These are phyloP conservation scores for Scaeva pyrastri DNA, from an alignment of 2,888 invertebrate species.

Conservation along the genomic window DNA sequence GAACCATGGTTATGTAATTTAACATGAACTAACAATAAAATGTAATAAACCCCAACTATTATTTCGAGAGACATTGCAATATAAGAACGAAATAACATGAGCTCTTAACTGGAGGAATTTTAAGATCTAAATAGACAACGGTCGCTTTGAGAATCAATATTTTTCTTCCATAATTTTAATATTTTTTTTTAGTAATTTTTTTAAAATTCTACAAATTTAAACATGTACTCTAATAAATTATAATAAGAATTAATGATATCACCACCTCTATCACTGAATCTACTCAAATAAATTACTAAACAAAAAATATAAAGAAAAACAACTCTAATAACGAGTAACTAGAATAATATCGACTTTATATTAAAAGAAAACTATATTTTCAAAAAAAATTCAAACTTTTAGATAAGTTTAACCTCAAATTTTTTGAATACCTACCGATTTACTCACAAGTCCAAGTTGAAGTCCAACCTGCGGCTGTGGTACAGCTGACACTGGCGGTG, in stretches of 20 bases:
- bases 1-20: too few species aligned
- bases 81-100: too few species aligned
- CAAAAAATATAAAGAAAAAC: neutral
- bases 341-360: neutral
- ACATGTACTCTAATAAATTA: neutral
- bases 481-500: slow-evolving; percentile 84
- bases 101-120: too few species aligned
- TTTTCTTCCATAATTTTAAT: too few species aligned
- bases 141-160: too few species aligned
- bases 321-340: neutral
- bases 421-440: slow-evolving; percentile 84
- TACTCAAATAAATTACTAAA: slow-evolving; percentile 20
- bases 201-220: neutral
- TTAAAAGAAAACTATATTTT: neutral
- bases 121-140: too few species aligned
- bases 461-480: slow-evolving; percentile 84
- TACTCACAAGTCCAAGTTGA: slow-evolving; percentile 85
- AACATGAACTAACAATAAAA: too few species aligned
- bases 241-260: neutral
- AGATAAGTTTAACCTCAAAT: slow-evolving; percentile 2
- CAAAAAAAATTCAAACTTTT: neutral
- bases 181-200: neutral
- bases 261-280: neutral
- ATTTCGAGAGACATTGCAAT: too few species aligned
- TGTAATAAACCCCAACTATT: too few species aligned